Conservation (phyloP, 2,113 vertebrate genomes). For the Ondatra zibethicus region DNA sequence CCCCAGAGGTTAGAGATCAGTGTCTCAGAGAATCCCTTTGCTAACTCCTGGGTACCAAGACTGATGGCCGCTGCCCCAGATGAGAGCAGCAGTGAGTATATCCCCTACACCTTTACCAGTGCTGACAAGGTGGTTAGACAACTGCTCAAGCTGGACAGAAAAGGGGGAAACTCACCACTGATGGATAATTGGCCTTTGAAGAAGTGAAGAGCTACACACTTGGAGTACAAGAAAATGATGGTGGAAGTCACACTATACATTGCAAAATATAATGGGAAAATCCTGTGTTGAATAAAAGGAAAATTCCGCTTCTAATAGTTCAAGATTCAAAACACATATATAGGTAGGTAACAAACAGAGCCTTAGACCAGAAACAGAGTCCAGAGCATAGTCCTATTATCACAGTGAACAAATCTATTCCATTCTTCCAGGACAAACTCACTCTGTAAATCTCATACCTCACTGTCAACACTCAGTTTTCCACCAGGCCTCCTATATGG, state of each 20-base stretch:
- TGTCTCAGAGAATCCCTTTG: conserved; percentile 80
- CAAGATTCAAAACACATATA: conserved; percentile 74
- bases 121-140: not conserved
- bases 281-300: conserved; percentile 59
- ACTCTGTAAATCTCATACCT: conserved; percentile 76
- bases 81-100: conserved; percentile 69
- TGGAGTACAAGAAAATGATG: conserved; percentile 77
- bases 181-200: conserved; percentile 70
- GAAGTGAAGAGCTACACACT: conserved; percentile 43
- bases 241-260: conserved; percentile 51
- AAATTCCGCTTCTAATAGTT: conserved; percentile 73
- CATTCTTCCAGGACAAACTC: conserved; percentile 80
- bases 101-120: conserved; percentile 76
- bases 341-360: conserved; percentile 69
- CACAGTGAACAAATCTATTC: conserved; percentile 78
- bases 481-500: conserved; percentile 58
- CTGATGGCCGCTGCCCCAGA: conserved; percentile 84
- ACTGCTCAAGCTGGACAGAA: conserved; percentile 45
- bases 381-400: conserved; percentile 86
- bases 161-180: conserved; percentile 2
- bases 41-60: conserved; percentile 68
- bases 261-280: conserved; percentile 78
- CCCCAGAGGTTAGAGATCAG: conserved; percentile 80
- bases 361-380: conserved; percentile 84
- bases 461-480: conserved; percentile 85